Conservation (phyloP, 2,797 vertebrate species). For the Argyrosomus regius region DNA sequence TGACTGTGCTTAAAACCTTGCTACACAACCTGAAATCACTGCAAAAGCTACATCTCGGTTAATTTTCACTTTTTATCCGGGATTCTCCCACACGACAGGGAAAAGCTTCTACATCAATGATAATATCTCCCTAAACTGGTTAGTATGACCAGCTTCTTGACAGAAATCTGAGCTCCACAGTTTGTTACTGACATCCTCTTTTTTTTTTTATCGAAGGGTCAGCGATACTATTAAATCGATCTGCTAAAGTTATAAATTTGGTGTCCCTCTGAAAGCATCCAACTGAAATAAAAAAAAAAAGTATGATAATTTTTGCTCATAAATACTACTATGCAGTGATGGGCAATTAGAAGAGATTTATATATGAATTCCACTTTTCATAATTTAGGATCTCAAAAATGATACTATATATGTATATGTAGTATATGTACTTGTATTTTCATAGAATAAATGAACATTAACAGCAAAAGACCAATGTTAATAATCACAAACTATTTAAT, state of each 20-base stretch:
- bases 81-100: neutral
- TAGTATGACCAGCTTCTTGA: neutral
- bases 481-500: constrained; percentile 7
- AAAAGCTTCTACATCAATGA: constrained; percentile 3
- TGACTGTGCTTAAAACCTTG: constrained; percentile 33
- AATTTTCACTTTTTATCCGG: neutral
- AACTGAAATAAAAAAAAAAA: constrained; percentile 3
- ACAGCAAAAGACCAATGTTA: constrained; percentile 9
- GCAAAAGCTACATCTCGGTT: constrained; percentile 35
- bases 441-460: constrained; percentile 10
- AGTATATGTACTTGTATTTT: constrained; percentile 36
- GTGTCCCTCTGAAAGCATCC: neutral
- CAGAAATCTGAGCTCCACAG: neutral
- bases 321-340: neutral
- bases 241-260: neutral
- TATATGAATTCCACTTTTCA: constrained; percentile 27
- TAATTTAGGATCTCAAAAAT: constrained; percentile 11
- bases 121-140: neutral
- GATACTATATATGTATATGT: constrained; percentile 2
- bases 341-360: neutral
- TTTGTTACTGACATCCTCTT: neutral
- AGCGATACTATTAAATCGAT: neutral
- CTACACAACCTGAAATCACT: constrained; percentile 33
- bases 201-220: constrained; percentile 3
- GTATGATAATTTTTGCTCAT: neutral